phyloP scores from a whole-genome alignment of 2,113 vertebrate species.

The Percopsis transmontana region DNA sequence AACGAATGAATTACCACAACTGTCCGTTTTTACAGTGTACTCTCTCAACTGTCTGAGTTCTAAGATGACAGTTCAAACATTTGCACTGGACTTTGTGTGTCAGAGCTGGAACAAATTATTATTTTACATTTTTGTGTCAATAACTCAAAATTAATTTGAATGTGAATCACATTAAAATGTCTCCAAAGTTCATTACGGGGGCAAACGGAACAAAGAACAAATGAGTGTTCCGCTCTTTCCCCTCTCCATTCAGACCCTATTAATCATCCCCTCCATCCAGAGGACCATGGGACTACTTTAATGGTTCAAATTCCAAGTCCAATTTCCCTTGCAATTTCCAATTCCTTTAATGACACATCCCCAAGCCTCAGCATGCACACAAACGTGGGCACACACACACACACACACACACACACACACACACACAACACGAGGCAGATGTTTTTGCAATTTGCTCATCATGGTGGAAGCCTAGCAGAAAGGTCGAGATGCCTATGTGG shows the following conservation, averaged over 20 bases:
- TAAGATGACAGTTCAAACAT: too few relatives aligned
- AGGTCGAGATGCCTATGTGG: slow-evolving; percentile 79
- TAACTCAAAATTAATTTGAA: not conserved
- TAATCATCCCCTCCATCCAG: slow-evolving; percentile 24
- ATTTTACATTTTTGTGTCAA: too few relatives aligned
- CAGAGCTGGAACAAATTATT: too few relatives aligned
- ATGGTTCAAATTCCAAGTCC: slow-evolving; percentile 62
- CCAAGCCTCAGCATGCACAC: slow-evolving; percentile 73
- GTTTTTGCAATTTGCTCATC: slow-evolving; percentile 84
- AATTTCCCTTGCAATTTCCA: slow-evolving; percentile 84
- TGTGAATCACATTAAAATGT: not conserved
- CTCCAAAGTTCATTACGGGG: slow-evolving; percentile 24
- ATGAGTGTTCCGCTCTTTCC: not conserved
- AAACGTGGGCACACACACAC: slow-evolving; percentile 62
- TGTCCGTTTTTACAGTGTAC: too few relatives aligned
- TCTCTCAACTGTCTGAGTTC: too few relatives aligned
- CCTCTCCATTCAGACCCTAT: slow-evolving; percentile 36
- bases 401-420: slow-evolving; percentile 59
- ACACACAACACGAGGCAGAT: slow-evolving; percentile 52
- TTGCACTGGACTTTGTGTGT: too few relatives aligned
- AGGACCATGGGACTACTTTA: slow-evolving; percentile 46
- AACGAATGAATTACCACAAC: too few relatives aligned
- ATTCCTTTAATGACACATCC: slow-evolving; percentile 86
- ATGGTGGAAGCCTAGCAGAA: slow-evolving; percentile 83
- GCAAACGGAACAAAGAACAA: slow-evolving; percentile 12